Evolutionary conservation across 2,888 invertebrate species (phyloP), one percentile per base, ranked within the genome.

Genomic region (Stramonita haemastoma): DNA sequence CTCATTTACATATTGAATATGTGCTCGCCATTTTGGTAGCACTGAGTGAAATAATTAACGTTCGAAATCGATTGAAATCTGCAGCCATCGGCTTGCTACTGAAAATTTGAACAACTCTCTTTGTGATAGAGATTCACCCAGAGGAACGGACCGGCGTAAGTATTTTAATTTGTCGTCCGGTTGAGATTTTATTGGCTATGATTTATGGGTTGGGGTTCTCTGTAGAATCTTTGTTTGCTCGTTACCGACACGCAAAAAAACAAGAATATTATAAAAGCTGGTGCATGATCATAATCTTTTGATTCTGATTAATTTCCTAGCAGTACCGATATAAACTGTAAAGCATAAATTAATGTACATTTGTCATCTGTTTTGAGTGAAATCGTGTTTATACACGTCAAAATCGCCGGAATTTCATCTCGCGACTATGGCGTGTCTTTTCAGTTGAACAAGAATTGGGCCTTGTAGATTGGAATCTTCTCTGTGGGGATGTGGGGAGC

Each of bases 91-190:
- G 92, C 90, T 90, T 90, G 89, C 89, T 90, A 90, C 90, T 92
- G 89, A 91, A 91, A 91, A 91, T 92, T 92, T 92, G 91, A 93
- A 92, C 92, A 93, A 94, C 92, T 91, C 93, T 93, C 87, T 90
- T 91, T 90, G 90, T 91, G 88, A 89, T 87, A 86, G 86, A 85
- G 86, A 90, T 90, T 90, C 89, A 94, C 95, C 95, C 95, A 95
- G 87, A 90, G 91, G 95, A 94, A 95, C 95, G 95, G 94, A 93
- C 95, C 95, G 92, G 94, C 94, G 95, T 95, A 94, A 95, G 95
- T 95, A 92, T 70, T 86, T 19, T 46, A 85, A 89, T 88, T 34
- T 89, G n/a, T 60, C 46, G 81, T 87, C 56, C 70, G 29, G 34
- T 77, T 89, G 57, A 32, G 36, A 70, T 89, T 66, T 79, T 87